Evolutionary conservation across 2,888 invertebrate species (phyloP), one percentile per base, ranked within the genome.

Genomic region (Gastracanthus pulcherrimus): DNA sequence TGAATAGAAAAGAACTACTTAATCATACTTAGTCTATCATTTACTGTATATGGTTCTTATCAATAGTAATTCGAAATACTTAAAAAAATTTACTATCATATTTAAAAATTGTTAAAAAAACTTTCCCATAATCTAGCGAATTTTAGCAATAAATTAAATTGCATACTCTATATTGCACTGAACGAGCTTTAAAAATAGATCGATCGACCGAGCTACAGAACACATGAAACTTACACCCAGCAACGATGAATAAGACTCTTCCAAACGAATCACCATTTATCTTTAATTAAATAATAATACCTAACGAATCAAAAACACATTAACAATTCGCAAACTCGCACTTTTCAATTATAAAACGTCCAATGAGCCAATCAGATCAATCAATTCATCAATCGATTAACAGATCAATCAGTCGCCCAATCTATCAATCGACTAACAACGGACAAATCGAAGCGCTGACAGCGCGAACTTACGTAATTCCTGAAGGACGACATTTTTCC

Each of bases 391-490:
- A 45, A 38, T 76, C 66, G 13, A 48, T 13, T 34, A 13, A 26
- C 7, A 29, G 38, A 41, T 6, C 3, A 41, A 41, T 41, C 41
- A 41, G 16, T 9, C 5, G 9, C 9, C 2, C 41, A n/a, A 51
- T 51, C 51, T 19, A 23, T 51, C 23, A 48, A n/a, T 3, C 19
- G 9, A 16, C 19, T 19, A 51, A 51, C 51, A 51, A 48, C 6
- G 48, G 0, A 19, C 19, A 5, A 48, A 19, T 3, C 51, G 23
- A 51, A 23, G 9, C 23, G 19, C 51, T 7, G n/a, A 58, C 31
- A 6, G 29, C 5, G 60, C 67, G 84, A 69, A 90, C 91, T 91
- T 89, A 91, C 91, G 78, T 90, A 91, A 88, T 87, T 89, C 84
- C 90, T 90, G 84, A 90, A 91, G 80, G 91, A 89, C 38, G 90